Percentiles rank a stretch among this genome's conserved stretches.
phyloP scores from a whole-genome alignment of 2,113 vertebrate genomes.

The Cheirogaleus medius region DNA sequence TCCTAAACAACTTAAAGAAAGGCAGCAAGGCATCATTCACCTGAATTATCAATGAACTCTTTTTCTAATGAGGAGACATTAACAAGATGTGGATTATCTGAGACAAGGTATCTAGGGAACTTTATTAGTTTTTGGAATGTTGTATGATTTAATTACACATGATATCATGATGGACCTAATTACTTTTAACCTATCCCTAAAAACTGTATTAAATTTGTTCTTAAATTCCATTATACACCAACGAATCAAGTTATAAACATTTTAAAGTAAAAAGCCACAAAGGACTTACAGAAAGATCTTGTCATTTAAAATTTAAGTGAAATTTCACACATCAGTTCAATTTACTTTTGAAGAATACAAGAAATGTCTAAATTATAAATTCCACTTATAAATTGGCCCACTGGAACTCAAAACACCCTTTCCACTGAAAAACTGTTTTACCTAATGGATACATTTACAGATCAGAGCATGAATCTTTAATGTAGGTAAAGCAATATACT shows the following conservation, averaged over 20 bases:
- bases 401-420: slow-evolving; percentile 6
- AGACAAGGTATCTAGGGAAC: background rate
- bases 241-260: background rate
- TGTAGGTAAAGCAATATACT: background rate
- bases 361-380: background rate
- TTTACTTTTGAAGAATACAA: slow-evolving; percentile 27
- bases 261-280: background rate
- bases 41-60: background rate
- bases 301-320: slow-evolving; percentile 26
- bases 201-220: background rate
- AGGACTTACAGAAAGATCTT: background rate
- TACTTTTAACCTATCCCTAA: slow-evolving; percentile 21
- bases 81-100: background rate
- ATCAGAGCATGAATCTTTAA: background rate
- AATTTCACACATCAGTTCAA: slow-evolving; percentile 14
- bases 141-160: background rate
- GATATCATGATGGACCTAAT: background rate
- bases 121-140: background rate
- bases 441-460: background rate
- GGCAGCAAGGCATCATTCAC: background rate
- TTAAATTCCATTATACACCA: slow-evolving; percentile 19
- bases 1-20: background rate
- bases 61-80: background rate
- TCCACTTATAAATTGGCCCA: background rate
- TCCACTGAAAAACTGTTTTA: background rate